Evolutionary conservation across 2,797 vertebrate species (phyloP).

Genomic region (Naso thynnoides): DNA sequence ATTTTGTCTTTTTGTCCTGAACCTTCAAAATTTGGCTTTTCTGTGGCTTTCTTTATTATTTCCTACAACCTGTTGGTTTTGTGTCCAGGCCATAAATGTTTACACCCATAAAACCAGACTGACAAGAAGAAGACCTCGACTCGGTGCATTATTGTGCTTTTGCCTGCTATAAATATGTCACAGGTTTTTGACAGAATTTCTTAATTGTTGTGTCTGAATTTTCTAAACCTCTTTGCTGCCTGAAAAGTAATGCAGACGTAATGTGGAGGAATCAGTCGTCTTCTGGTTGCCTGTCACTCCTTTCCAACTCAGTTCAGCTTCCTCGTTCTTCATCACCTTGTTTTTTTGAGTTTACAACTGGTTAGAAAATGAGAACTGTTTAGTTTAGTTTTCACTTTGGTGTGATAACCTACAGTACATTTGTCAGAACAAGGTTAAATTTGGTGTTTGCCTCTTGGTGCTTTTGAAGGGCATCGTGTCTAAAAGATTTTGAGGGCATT

Average conservation of each 20-base stretch:
- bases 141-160: neutral
- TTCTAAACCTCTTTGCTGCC: neutral
- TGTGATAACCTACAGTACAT: neutral
- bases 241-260: neutral
- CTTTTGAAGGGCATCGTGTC: neutral
- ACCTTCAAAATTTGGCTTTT: constrained; percentile 7
- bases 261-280: neutral
- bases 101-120: constrained; percentile 22
- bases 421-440: neutral
- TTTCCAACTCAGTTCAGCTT: neutral
- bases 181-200: too few species aligned
- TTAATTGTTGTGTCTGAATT: neutral
- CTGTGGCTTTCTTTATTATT: neutral
- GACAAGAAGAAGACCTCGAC: neutral
- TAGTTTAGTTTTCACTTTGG: neutral
- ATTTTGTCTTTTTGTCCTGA: neutral
- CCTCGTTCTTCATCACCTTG: neutral
- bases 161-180: constrained; percentile 7
- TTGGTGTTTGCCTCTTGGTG: neutral
- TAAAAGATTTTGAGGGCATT: neutral
- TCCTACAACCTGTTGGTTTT: neutral
- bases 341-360: neutral
- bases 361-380: neutral
- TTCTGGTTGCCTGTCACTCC: neutral
- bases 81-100: constrained; percentile 3